A percentile compares a stretch with the other conserved stretches of the same genome.
phyloP scores from a whole-genome alignment of 1,140 invertebrate species.

The Oryctes rhinoceros region DNA sequence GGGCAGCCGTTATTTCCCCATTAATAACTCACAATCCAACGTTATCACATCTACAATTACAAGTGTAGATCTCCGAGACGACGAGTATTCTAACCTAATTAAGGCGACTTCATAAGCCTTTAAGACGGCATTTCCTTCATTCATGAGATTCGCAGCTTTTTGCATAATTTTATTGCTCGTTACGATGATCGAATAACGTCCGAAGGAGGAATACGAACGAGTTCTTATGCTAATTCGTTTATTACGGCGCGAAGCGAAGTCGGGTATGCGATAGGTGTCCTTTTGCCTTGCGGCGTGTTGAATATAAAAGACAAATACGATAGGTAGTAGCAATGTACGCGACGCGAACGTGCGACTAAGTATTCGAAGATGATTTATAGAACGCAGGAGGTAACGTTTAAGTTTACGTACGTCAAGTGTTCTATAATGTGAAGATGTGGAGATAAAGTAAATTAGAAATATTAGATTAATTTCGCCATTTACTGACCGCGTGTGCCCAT shows the following conservation, averaged over 20 bases:
- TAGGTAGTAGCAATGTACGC: no score
- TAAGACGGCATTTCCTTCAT: not conserved
- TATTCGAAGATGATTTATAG: constrained; percentile 9
- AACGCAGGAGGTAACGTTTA: constrained; percentile 3
- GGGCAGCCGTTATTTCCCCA: no score
- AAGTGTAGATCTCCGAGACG: not conserved
- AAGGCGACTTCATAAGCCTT: not conserved
- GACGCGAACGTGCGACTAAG: not conserved
- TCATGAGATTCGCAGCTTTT: constrained; percentile 15
- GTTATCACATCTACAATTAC: no score
- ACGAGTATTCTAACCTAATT: not conserved
- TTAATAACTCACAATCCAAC: no score
- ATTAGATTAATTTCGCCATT: not conserved
- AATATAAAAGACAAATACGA: not conserved
- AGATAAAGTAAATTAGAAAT: not conserved
- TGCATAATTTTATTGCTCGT: constrained; percentile 32
- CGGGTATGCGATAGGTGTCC: not conserved
- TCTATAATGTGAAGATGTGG: not conserved
- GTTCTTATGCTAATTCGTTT: constrained; percentile 20
- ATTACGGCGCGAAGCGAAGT: not conserved
- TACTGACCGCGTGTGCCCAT: not conserved
- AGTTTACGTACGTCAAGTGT: not conserved
- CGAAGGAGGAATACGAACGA: not conserved
- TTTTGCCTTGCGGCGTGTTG: not conserved
- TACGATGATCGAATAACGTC: constrained; percentile 29